phyloP scores from a whole-genome alignment of 2,113 vertebrate genomes.

The Tylochromis polylepis region DNA sequence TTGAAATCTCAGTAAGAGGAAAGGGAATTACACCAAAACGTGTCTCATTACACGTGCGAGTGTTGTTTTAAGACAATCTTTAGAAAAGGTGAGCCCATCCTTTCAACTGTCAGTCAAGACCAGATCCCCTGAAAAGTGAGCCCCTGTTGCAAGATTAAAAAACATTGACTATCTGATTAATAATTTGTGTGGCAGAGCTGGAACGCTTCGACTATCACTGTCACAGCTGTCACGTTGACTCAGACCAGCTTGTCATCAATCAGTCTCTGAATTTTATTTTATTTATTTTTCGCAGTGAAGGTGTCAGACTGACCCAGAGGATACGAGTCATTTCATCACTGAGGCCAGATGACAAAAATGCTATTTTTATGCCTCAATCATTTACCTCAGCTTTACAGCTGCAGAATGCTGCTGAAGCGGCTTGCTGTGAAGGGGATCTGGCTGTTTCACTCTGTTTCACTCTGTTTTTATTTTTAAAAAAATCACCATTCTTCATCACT shows the following conservation, averaged over 20 bases:
- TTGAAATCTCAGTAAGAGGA: not conserved
- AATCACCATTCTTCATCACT: slow-evolving; percentile 10
- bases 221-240: not conserved
- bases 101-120: not conserved
- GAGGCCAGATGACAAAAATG: not conserved
- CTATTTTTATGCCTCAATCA: not conserved
- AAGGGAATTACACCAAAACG: not conserved
- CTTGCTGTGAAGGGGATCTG: not conserved
- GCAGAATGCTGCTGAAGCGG: not conserved
- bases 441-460: not conserved
- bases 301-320: not conserved
- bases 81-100: not conserved
- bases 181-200: not conserved
- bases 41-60: not conserved
- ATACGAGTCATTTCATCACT: not conserved
- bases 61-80: not conserved
- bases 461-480: not conserved
- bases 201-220: not conserved
- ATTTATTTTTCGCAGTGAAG: not conserved
- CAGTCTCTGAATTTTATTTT: not conserved
- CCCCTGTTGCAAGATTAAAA: not conserved
- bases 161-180: accelerated
- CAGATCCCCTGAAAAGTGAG: not conserved
- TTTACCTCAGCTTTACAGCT: not conserved
- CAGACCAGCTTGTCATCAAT: not conserved